Percentiles rank a stretch among this genome's conserved stretches.
Evolutionary conservation across 2,888 invertebrate species (phyloP).

Genomic region (Nowickia ferox): DNA sequence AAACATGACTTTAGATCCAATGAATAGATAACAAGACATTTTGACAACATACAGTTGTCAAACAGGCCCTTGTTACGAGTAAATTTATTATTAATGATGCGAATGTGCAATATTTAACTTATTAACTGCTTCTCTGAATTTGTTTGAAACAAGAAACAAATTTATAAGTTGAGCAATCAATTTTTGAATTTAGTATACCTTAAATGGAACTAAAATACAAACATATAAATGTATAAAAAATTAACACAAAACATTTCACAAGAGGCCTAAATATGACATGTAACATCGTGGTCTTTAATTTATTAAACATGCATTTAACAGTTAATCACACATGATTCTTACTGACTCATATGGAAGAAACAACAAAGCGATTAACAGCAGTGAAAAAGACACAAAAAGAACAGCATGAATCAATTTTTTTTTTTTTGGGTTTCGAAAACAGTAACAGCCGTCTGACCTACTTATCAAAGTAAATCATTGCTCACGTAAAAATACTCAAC

Average conservation of each 20-base stretch:
- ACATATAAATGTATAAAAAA: background rate
- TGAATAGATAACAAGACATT: no score
- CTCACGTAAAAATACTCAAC: conserved; percentile 61
- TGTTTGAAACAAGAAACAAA: no score
- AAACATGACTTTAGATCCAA: no score
- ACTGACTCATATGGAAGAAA: conserved; percentile 54
- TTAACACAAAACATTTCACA: background rate
- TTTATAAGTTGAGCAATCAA: no score
- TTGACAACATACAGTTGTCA: no score
- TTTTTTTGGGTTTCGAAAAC: conserved; percentile 66
- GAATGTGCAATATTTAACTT: no score
- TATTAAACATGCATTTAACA: conserved; percentile 68
- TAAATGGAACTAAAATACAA: background rate
- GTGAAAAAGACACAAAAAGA: conserved; percentile 28
- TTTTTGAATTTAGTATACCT: background rate
- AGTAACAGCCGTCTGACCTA: conserved; percentile 71
- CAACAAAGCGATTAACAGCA: conserved; percentile 33
- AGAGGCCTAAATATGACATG: conserved; percentile 63
- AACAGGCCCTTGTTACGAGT: no score
- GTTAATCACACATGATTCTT: conserved; percentile 66
- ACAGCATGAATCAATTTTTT: conserved; percentile 68
- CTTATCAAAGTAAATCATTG: conserved; percentile 70
- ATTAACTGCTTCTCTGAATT: no score
- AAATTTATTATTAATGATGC: no score
- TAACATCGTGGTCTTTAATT: conserved; percentile 67